Base-by-base conservation (phyloP, 2,797 vertebrate species). In the Orestias chungarensis region DNA sequence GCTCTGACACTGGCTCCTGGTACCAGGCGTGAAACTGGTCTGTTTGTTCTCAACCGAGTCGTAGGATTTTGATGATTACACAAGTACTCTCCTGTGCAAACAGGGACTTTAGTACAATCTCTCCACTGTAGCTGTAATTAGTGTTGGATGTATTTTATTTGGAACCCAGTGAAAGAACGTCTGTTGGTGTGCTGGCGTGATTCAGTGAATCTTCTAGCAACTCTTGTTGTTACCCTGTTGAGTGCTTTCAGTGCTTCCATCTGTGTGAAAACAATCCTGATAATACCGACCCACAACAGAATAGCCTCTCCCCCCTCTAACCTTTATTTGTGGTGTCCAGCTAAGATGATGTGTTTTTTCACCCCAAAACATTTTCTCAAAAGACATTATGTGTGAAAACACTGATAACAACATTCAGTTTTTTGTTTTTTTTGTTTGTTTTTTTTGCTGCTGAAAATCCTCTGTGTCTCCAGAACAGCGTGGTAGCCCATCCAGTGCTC, bases 161-260 rank as follows among this genome's bases (percentile, higher is more conserved):
- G 74, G 81, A 79, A 79, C 76, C 71, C 44, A 20, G 74, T 83
- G 88, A 90, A 90, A 87, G 88, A 87, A 61, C 73, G 76, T 87
- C 86, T 90, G 87, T 91, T 75, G 42, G 73, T 64, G 74, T 69
- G 77, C 70, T 84, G 86, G 83, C 87, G 85, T 86, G 75, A 81
- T 64, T 55, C 75, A 72, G 76, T 77, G 79, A 70, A 80, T 82
- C 75, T 79, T 80, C 74, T 70, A 69, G 78, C 62, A 75, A 86
- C 83, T 76, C 82, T 78, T 74, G 83, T 55, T 64, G 3, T 44
- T 71, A 6, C 77, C 86, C 73, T 69, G 80, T 67, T 74, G 73
- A 82, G 79, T 86, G 80, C 82, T 81, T 62, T 85, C 76, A 81
- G 9, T 70, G 77, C 66, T 81, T 78, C 88, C 83, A 86, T 90